Evolutionary conservation across 1,140 invertebrate species (phyloP).

Genomic region (Lepidurus apus): DNA sequence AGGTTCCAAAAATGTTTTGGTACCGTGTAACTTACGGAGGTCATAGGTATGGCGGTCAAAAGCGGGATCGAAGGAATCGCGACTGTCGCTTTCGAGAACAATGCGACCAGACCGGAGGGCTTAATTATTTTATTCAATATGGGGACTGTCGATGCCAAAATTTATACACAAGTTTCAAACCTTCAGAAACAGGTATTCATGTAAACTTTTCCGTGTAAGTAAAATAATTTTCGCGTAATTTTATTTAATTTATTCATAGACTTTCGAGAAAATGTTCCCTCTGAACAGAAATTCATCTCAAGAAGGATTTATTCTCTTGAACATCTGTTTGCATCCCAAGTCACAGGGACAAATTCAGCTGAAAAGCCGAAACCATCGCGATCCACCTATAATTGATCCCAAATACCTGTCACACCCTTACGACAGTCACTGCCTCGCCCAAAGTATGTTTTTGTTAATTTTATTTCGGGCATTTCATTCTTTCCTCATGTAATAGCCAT

Average conservation of each 20-base stretch:
- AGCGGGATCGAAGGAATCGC: constrained; percentile 53
- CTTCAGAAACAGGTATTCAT: constrained; percentile 53
- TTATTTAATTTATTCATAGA: constrained; percentile 45
- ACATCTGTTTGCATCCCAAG: constrained; percentile 58
- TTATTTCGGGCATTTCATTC: neutral
- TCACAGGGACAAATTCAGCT: constrained; percentile 60
- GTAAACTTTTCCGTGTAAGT: neutral
- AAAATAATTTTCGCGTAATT: neutral
- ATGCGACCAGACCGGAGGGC: constrained; percentile 40
- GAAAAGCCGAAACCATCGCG: constrained; percentile 50
- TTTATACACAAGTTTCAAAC: constrained; percentile 60
- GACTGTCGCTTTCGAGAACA: constrained; percentile 43
- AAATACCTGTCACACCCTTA: constrained; percentile 57
- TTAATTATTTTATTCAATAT: constrained; percentile 59
- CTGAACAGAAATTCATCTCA: constrained; percentile 54
- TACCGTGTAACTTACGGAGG: neutral
- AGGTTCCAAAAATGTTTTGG: neutral
- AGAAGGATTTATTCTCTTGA: constrained; percentile 62
- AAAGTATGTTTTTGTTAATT: constrained; percentile 46
- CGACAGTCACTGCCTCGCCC: constrained; percentile 58
- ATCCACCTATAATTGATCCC: constrained; percentile 67
- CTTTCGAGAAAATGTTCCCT: constrained; percentile 59
- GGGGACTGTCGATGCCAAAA: constrained; percentile 58
- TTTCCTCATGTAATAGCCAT: constrained; percentile 41
- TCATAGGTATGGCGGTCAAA: neutral